phyloP scores from a whole-genome alignment of 2,797 vertebrate genomes.

The Gymnodraco acuticeps region DNA sequence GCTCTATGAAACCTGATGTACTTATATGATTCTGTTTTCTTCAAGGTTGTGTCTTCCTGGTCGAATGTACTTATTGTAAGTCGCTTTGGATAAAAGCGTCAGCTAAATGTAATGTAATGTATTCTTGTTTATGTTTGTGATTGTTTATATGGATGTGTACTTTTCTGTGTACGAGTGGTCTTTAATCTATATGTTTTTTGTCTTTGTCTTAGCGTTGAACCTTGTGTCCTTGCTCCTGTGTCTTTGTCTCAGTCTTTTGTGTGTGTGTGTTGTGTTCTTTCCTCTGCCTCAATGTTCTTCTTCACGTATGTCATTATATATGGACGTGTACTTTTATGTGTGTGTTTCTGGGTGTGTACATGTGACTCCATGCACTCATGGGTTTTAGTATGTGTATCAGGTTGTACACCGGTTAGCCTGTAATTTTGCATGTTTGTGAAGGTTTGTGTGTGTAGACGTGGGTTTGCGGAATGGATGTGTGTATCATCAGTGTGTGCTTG shows the following conservation, averaged over 20 bases:
- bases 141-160: not conserved
- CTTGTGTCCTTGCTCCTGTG: not conserved
- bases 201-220: not conserved
- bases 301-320: constrained; percentile 23
- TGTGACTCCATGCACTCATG: constrained; percentile 4
- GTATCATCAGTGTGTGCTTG: constrained; percentile 1
- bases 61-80: too few species aligned
- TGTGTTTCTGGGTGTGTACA: constrained; percentile 8
- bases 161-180: not conserved
- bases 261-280: constrained; percentile 22
- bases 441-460: constrained; percentile 36
- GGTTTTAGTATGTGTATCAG: constrained; percentile 25
- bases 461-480: constrained; percentile 48
- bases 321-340: constrained; percentile 21
- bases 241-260: not conserved
- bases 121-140: not conserved
- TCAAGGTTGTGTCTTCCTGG: too few species aligned
- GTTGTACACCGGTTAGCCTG: constrained; percentile 27
- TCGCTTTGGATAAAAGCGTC: too few species aligned
- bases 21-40: too few species aligned
- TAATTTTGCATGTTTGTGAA: constrained; percentile 47
- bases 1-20: too few species aligned
- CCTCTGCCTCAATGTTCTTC: constrained; percentile 2
- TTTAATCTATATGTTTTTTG: not conserved
- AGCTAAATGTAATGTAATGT: too few species aligned